Evolutionary conservation across 1,140 invertebrate species (phyloP).

Genomic region (Hydropsyche tenuis): DNA sequence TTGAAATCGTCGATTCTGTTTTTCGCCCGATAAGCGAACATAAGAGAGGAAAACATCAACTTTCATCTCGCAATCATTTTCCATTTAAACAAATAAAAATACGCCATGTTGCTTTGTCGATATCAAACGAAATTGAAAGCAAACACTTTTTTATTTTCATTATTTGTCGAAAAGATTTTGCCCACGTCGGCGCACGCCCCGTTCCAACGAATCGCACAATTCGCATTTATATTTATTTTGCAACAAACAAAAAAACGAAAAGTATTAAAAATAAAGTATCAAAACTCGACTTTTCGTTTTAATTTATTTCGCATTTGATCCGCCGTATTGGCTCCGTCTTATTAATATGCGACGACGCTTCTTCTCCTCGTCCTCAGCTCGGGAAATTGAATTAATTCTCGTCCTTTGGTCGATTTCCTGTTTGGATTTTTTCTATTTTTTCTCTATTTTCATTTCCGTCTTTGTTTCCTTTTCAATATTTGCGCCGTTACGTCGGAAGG

Average conservation of each 20-base stretch:
- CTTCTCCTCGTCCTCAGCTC: too few species aligned
- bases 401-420: neutral
- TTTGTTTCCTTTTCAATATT: too few species aligned
- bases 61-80: neutral
- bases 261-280: neutral
- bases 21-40: neutral
- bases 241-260: neutral
- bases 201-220: neutral
- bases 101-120: neutral
- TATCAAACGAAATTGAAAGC: slow-evolving; percentile 24
- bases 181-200: neutral
- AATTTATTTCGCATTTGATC: slow-evolving; percentile 1
- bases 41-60: too few species aligned
- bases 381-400: neutral
- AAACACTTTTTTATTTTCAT: slow-evolving; percentile 17
- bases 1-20: neutral
- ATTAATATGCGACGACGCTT: slow-evolving; percentile 6
- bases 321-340: slow-evolving; percentile 7
- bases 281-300: too few species aligned
- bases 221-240: too few species aligned
- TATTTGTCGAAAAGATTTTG: slow-evolving; percentile 8
- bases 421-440: slow-evolving; percentile 5
- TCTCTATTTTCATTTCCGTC: neutral
- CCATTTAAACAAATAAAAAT: slow-evolving; percentile 11
- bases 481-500: neutral